Percentiles rank a stretch among this genome's conserved stretches.
Evolutionary conservation across 2,797 vertebrate species (phyloP).

Genomic region (Dipus sagitta): DNA sequence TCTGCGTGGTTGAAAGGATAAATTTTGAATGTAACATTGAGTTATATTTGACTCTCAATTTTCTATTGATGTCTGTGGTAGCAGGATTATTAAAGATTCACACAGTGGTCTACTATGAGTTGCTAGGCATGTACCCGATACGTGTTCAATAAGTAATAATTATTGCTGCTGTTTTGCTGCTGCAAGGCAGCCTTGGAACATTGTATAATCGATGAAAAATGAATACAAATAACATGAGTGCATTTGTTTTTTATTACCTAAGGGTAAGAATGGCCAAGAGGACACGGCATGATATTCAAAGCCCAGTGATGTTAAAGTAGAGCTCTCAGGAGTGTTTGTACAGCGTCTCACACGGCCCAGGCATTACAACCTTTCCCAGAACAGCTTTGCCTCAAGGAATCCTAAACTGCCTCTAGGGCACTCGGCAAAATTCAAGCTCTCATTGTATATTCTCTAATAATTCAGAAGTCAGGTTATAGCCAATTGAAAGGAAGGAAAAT

Average conservation of each 20-base stretch:
- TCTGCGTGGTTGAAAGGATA: not conserved
- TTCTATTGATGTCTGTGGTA: constrained; percentile 28
- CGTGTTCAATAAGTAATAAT: constrained; percentile 68
- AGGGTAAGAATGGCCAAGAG: constrained; percentile 12
- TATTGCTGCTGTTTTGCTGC: constrained; percentile 62
- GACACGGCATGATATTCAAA: not conserved
- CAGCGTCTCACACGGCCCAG: not conserved
- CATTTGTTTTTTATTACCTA: not conserved
- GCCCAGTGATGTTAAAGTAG: not conserved
- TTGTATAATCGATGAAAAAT: constrained; percentile 71
- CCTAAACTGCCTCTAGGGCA: not conserved
- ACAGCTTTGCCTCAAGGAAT: not conserved
- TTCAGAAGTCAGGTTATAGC: not conserved
- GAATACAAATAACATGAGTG: constrained; percentile 70
- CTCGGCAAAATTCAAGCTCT: not conserved
- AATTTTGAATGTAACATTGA: constrained; percentile 50
- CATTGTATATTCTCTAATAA: not conserved
- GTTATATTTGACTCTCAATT: constrained; percentile 18
- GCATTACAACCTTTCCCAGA: not conserved
- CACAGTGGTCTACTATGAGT: constrained; percentile 55
- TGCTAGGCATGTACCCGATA: constrained; percentile 32
- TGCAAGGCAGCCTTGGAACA: constrained; percentile 47
- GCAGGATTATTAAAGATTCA: constrained; percentile 64
- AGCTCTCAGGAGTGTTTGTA: not conserved
- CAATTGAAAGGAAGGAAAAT: not conserved